Percentiles rank a stretch among this genome's conserved stretches.
Conservation (phyloP, 2,113 vertebrate species). For the Toxotes chatareus region DNA sequence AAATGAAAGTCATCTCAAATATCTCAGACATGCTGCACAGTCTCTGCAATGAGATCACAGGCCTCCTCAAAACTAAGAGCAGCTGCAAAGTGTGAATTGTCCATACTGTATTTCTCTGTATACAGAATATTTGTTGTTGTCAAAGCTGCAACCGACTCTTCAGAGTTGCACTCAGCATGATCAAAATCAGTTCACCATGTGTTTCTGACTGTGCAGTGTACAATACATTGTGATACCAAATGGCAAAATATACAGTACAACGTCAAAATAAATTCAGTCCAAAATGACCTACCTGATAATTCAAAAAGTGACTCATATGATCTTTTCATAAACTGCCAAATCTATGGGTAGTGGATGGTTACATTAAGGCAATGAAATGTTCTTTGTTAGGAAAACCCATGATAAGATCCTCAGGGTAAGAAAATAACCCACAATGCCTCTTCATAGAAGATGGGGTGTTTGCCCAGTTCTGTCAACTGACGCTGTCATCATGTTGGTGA, state of each 20-base stretch:
- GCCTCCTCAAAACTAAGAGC: no score
- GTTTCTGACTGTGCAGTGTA: no score
- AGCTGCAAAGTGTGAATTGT: no score
- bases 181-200: no score
- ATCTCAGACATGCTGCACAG: neutral
- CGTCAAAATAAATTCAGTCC: neutral
- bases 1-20: neutral
- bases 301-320: conserved; percentile 5
- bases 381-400: neutral
- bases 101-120: no score
- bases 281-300: neutral
- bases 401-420: neutral
- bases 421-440: neutral
- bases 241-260: neutral
- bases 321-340: neutral
- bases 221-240: neutral
- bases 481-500: neutral
- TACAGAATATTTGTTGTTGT: no score
- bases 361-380: neutral
- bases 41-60: no score
- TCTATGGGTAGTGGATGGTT: neutral
- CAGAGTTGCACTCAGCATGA: no score
- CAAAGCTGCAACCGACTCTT: no score
- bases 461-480: neutral
- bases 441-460: neutral